Base-by-base conservation (phyloP, 2,888 invertebrate genomes). In the Dascillus cervinus region DNA sequence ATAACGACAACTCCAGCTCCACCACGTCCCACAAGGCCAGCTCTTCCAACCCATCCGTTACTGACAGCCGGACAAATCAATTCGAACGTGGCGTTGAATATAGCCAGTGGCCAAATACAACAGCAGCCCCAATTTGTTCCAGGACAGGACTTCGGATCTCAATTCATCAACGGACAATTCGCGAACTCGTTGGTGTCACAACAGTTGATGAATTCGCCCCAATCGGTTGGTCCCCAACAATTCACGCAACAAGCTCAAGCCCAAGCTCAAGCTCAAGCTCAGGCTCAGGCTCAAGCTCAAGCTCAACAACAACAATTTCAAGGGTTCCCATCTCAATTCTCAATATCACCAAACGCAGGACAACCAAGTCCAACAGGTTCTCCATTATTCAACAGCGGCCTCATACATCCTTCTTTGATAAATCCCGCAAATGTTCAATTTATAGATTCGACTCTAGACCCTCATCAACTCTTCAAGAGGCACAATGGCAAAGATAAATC, bases 31-130 rank as follows among this genome's bases (percentile, higher is more conserved):
- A 72, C 73, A 14, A 66, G 70, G 44, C 64, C 69, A 13, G 64
- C 70, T 10, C 62, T 71, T 34, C 66, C 71, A 1, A 64, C 64
- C 44, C 70, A 72, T 46, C 67, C 66, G 3, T 47, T 73, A 44
- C 60, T 80, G 3, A 75, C 79, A 2, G 77, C 71, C 2, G 79
- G 79, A 1, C 80, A 80, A 53, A 61, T 80, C 13, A 78, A 77
- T 53, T 68, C 72, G 44, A 70, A 69, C 19, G 67, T 75, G 2
- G 66, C 64, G 35, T 57, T 77, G 2, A 75, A 72, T 47, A 52
- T 71, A 11, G 73, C 71, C 3, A 39, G 39, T 11, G 30, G 32
- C 6, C 35, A 39, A 40, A 23, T 34, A 3, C 42, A 31, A 24
- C 47, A 32, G 28, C 44, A 26, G 28, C 64, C 61, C 23, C 71